Evolutionary conservation across 2,888 invertebrate species (phyloP), one percentile per base, ranked within the genome.

Genomic region (Augochlorella aurata): DNA sequence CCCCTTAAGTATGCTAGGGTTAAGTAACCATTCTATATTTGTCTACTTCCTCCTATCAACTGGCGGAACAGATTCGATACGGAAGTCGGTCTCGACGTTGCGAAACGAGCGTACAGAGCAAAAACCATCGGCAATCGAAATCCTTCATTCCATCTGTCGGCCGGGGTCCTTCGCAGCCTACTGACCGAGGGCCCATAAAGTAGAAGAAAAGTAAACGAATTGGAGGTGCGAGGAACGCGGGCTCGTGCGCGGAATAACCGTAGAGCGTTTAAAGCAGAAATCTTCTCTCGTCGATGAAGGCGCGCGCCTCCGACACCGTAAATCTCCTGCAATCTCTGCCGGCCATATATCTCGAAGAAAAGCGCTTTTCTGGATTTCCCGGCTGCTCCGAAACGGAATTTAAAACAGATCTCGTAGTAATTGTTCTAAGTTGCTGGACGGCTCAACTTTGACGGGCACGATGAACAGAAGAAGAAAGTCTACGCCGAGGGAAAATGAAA

Each of bases 321-420:
- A 84, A 87, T 82, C 85, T 82, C 71, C 71, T 68, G 44, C 77
- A 75, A 87, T 87, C 87, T 87, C 79, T 76, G 80, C 52, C 66
- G 68, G 80, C 77, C 74, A 85, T 87, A 84, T 81, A 85, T 87
- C 87, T 81, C 74, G 54, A 24, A 18, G 71, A 29, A 74, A 80
- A 84, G 74, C 80, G 58, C 73, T 77, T 73, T 66, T 70, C 74
- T 38, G 82, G 82, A 87, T 87, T 81, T 74, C 47, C 47, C 72
- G 54, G 14, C 38, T 54, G 82, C 77, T 79, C 79, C 81, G 69
- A 79, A 67, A 52, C 68, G 79, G 86, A 87, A 87, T 87, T 81
- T 86, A 84, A 88, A 87, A 87, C 81, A 85, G 85, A 87, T 86
- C 79, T 67, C 61, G 71, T 38, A 65, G 81, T 86, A 84, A 87